Base-by-base conservation (phyloP, 2,888 invertebrate species). In the Nephrotoma flavescens region DNA sequence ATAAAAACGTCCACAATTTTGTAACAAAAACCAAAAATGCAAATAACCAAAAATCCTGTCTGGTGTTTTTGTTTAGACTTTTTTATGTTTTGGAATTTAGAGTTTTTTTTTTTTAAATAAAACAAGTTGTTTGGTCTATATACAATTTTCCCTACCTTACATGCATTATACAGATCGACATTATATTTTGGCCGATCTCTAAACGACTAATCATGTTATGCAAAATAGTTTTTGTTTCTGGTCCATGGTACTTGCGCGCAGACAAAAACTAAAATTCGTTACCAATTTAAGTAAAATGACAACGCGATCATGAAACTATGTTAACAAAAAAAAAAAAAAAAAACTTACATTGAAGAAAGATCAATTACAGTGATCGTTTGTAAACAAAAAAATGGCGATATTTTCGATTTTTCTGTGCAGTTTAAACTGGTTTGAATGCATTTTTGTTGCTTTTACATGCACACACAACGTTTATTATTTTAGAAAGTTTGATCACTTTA, bases 31-130 rank as follows among this genome's bases (percentile, higher is more conserved):
- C 71, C 71, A 71, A 84, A 84, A 84, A 84, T 41, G 42, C 84
- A 84, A 84, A 84, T 42, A 84, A 84, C 84, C 84, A 84, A 84
- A 84, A 84, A 84, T 84, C 84, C 84, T 84, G 84, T 84, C 84
- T 84, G 42, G 84, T 31, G 31, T 71, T 71, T 71, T 71, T 71
- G 71, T 71, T 71, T 71, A 71, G 71, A 71, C 31, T 71, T 9
- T 44, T 9, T 44, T 44, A 44, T 44, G 44, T 52, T 52, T 52
- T 52, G 15, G 4, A 52, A 15, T 52, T 52, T 52, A 52, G 52
- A 52, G 15, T 52, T 31, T 19, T 19, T 31, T 31, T 52, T 31
- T 19, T 19, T 31, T 31, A 31, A 52, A n/a, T 52, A 31, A 31
- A 71, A 47, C 47, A 19, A 57, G 57, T 57, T 5, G 57, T 57